Evolutionary conservation across 2,797 vertebrate genomes (phyloP).

Genomic region (Pangasius djambal): DNA sequence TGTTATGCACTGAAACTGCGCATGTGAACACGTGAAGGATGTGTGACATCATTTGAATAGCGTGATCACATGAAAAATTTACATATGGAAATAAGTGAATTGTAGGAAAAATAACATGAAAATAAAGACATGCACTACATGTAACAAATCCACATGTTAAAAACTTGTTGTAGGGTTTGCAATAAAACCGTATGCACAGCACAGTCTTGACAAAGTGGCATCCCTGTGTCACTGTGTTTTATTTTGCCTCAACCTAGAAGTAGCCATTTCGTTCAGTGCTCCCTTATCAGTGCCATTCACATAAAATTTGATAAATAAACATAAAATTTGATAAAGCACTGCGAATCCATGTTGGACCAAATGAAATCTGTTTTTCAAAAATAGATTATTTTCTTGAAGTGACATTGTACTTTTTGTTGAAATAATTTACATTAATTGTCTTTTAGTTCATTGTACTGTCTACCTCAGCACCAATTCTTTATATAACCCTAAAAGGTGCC

Average conservation of each 20-base stretch:
- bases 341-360: slow-evolving; percentile 91
- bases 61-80: background rate
- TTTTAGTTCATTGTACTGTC: slow-evolving; percentile 92
- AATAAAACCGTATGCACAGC: slow-evolving; percentile 44
- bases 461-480: slow-evolving; percentile 99
- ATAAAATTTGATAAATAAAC: slow-evolving; percentile 77
- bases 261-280: slow-evolving; percentile 69
- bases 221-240: slow-evolving; percentile 56
- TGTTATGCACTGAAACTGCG: background rate
- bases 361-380: slow-evolving; percentile 65
- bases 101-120: background rate
- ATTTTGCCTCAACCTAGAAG: slow-evolving; percentile 59
- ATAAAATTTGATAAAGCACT: slow-evolving; percentile 85
- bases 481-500: slow-evolving; percentile 89
- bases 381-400: slow-evolving; percentile 63
- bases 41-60: background rate
- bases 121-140: background rate
- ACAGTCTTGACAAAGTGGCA: slow-evolving; percentile 45
- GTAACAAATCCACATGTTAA: background rate
- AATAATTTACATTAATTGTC: slow-evolving; percentile 67
- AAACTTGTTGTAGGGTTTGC: slow-evolving; percentile 30
- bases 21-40: background rate
- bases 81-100: background rate
- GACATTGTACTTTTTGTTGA: slow-evolving; percentile 67
- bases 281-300: slow-evolving; percentile 74